Conservation (phyloP, 2,797 vertebrate genomes). For the Garrulus glandarius region DNA sequence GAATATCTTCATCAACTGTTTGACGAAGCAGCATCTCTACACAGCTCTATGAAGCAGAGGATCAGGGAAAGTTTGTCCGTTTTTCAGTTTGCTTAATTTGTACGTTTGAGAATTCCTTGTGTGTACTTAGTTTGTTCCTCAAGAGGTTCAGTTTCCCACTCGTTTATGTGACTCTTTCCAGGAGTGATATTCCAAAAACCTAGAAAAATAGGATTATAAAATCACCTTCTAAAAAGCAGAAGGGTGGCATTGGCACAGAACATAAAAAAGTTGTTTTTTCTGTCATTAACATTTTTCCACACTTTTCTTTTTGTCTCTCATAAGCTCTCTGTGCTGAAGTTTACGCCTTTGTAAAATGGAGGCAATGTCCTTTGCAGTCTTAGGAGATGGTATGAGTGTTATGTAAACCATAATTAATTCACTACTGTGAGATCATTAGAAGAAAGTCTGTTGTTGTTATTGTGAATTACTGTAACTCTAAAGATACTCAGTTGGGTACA, state of each 20-base stretch:
- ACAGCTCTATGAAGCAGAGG: no score
- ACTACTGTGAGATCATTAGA: neutral
- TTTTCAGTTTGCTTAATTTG: neutral
- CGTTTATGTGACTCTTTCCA: neutral
- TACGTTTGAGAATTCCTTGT: neutral
- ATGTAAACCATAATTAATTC: neutral
- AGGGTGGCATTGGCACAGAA: neutral
- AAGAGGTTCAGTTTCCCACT: neutral
- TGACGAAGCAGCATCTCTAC: neutral
- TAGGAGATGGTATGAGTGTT: neutral
- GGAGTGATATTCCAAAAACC: neutral
- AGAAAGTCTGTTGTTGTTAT: neutral
- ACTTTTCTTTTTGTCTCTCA: neutral
- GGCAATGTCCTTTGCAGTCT: neutral
- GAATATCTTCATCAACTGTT: neutral
- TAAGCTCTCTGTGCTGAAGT: neutral
- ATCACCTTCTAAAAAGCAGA: neutral
- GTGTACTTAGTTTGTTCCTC: neutral
- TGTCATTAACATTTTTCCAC: neutral
- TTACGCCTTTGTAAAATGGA: neutral
- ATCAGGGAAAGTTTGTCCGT: neutral
- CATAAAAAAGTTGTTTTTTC: neutral
- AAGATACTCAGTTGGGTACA: neutral
- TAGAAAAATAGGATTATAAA: neutral
- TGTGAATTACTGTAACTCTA: neutral